These are phyloP conservation scores for Cebus imitator DNA, from an alignment of 2,113 vertebrate genomes.

Conservation along the genomic window DNA sequence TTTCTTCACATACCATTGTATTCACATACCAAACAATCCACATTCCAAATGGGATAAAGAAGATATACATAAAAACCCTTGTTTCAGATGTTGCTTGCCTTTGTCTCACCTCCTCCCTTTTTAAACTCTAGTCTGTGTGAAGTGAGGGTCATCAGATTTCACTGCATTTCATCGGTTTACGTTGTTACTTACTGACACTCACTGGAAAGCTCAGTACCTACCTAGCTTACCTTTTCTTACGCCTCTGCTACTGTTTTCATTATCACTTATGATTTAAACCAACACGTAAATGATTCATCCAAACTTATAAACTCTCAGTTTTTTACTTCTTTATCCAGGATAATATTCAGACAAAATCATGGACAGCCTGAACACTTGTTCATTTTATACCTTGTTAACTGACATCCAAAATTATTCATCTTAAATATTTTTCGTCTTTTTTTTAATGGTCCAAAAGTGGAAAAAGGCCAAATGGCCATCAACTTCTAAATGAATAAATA, in stretches of 20 bases:
- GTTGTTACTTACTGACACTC: neutral
- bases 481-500: neutral
- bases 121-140: neutral
- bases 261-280: neutral
- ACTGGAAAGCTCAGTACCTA: neutral
- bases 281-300: neutral
- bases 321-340: neutral
- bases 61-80: neutral
- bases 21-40: neutral
- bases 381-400: neutral
- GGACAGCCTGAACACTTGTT: neutral
- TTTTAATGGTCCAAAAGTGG: neutral
- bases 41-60: neutral
- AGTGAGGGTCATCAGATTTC: neutral
- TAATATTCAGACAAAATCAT: neutral
- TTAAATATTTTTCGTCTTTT: neutral
- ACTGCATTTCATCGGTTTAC: neutral
- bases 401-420: neutral
- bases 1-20: neutral
- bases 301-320: neutral
- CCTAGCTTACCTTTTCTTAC: neutral
- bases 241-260: neutral
- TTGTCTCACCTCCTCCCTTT: neutral
- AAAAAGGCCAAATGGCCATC: neutral
- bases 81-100: neutral